Percentiles rank a stretch among this genome's conserved stretches.
Conservation (phyloP, 2,888 invertebrate species). For the Trimorus sp. region DNA sequence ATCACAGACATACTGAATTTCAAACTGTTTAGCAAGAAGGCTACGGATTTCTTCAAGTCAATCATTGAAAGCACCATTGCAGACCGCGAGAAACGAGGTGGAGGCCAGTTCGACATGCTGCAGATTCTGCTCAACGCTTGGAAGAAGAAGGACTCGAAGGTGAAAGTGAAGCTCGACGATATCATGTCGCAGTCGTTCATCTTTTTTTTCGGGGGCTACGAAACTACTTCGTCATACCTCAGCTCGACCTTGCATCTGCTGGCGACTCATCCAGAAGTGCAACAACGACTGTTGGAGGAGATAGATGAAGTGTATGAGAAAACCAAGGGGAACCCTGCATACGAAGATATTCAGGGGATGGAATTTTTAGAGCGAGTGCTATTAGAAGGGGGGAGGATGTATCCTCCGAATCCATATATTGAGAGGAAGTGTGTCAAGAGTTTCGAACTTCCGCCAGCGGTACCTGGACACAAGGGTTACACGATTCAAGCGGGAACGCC, state of each 20-base stretch:
- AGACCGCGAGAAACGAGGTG: constrained; percentile 19
- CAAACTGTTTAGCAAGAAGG: not conserved
- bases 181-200: constrained; percentile 81
- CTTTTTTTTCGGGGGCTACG: constrained; percentile 76
- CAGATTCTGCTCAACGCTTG: constrained; percentile 83
- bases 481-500: constrained; percentile 72
- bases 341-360: constrained; percentile 81
- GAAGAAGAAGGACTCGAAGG: constrained; percentile 39
- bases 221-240: constrained; percentile 71
- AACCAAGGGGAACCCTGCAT: constrained; percentile 77
- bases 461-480: constrained; percentile 68
- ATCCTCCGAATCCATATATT: constrained; percentile 70
- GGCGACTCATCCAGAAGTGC: constrained; percentile 79
- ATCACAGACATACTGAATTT: not conserved
- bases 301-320: constrained; percentile 72
- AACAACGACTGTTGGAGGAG: constrained; percentile 79
- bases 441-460: constrained; percentile 73
- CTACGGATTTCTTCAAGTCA: not conserved
- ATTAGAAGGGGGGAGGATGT: constrained; percentile 72
- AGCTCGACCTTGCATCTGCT: constrained; percentile 71
- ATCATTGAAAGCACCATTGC: constrained; percentile 9
- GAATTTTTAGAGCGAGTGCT: constrained; percentile 83
- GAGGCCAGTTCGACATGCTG: constrained; percentile 83
- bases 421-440: constrained; percentile 73
- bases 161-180: constrained; percentile 68